Evolutionary conservation across 2,113 vertebrate genomes (phyloP).

Genomic region (Cricetomys ansorgei): DNA sequence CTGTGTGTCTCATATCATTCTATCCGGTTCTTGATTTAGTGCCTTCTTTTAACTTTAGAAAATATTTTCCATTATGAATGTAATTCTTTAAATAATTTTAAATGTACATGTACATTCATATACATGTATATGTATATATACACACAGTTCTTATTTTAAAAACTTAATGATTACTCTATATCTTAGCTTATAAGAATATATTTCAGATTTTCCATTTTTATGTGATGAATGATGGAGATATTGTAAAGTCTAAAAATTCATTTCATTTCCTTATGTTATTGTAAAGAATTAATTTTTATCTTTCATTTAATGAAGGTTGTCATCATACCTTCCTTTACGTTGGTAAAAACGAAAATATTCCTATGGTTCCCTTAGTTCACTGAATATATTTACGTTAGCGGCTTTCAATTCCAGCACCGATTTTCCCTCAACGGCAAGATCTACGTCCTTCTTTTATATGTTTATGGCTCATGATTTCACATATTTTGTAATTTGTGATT

Average conservation of each 20-base stretch:
- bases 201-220: not conserved
- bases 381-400: not conserved
- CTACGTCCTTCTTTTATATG: not conserved
- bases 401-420: not conserved
- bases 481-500: not conserved
- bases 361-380: not conserved
- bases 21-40: not conserved
- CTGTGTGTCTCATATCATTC: not conserved
- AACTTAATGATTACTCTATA: not conserved
- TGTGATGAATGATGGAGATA: not conserved
- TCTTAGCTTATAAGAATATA: not conserved
- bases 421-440: not conserved
- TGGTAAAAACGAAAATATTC: not conserved
- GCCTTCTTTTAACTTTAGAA: not conserved
- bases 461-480: not conserved
- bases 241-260: not conserved
- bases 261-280: not conserved
- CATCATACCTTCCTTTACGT: not conserved
- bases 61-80: not conserved
- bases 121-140: not conserved
- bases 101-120: not conserved
- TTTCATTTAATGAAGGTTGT: not conserved
- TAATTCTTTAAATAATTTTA: not conserved
- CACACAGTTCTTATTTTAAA: not conserved
- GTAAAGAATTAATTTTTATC: not conserved